Percentiles rank a stretch among this genome's conserved stretches.
phyloP scores from a whole-genome alignment of 2,113 vertebrate genomes.

The Corythornis vintsioides region DNA sequence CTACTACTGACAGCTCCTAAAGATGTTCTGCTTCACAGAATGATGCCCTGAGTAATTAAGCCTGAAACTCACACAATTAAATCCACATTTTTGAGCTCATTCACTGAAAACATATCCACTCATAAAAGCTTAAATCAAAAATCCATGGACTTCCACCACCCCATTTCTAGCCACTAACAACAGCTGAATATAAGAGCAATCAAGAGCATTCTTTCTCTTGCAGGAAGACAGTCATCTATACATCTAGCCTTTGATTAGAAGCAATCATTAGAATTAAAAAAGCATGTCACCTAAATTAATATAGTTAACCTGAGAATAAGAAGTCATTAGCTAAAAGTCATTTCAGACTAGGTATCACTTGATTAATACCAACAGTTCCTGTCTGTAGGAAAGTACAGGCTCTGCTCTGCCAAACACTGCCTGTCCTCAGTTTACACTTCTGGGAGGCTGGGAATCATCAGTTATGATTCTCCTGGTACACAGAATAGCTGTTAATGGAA shows the following conservation, averaged over 20 bases:
- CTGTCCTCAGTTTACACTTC: conserved; percentile 22
- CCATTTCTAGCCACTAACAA: background rate
- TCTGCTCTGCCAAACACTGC: conserved; percentile 24
- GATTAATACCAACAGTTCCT: conserved; percentile 31
- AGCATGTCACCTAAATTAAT: background rate
- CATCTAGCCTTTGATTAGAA: background rate
- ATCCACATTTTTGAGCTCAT: background rate
- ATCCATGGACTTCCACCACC: rapidly evolving
- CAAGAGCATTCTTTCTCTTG: background rate
- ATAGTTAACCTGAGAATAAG: background rate
- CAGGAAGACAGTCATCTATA: background rate
- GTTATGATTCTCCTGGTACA: conserved; percentile 9
- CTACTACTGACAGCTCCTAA: background rate
- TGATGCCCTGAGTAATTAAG: background rate
- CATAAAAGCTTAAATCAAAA: background rate
- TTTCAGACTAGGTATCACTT: conserved; percentile 7
- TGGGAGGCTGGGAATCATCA: conserved; percentile 38
- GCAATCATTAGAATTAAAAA: background rate
- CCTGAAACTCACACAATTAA: background rate
- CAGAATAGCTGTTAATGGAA: conserved; percentile 57
- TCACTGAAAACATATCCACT: background rate
- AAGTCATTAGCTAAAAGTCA: conserved; percentile 21
- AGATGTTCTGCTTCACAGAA: background rate
- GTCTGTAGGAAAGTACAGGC: background rate
- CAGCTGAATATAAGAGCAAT: background rate